phyloP scores from a whole-genome alignment of 2,797 vertebrate species.

The Pseudochirops corinnae region DNA sequence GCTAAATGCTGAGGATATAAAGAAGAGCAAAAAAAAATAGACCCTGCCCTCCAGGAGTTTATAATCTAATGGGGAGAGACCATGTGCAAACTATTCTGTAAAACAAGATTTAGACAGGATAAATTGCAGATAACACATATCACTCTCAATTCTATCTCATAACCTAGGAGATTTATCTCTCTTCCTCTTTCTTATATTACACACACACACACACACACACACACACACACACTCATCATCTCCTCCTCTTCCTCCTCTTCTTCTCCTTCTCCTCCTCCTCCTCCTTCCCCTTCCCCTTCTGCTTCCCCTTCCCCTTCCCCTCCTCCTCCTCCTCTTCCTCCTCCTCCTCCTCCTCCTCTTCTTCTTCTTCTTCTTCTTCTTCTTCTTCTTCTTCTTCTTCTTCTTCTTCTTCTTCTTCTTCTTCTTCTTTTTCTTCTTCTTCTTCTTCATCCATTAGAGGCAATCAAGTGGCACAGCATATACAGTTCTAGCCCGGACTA shows the following conservation, averaged over 20 bases:
- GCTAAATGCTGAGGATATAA: neutral
- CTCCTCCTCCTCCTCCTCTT: too few relatives aligned
- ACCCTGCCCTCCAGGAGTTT: neutral
- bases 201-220: too few relatives aligned
- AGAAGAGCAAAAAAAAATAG: neutral
- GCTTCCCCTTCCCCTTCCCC: too few relatives aligned
- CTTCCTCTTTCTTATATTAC: neutral
- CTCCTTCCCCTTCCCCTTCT: neutral
- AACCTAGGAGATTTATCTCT: neutral
- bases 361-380: too few relatives aligned
- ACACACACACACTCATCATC: too few relatives aligned
- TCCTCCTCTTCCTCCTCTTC: neutral
- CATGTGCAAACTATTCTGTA: neutral
- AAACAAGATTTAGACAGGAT: neutral
- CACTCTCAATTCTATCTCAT: neutral
- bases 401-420: too few relatives aligned
- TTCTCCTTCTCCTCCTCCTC: too few relatives aligned
- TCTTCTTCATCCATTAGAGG: neutral
- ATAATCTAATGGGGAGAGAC: neutral
- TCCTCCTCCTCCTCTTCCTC: too few relatives aligned
- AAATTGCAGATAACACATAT: neutral
- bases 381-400: neutral
- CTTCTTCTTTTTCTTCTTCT: too few relatives aligned
- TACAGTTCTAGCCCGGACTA: neutral
- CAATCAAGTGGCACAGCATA: neutral